These are phyloP conservation scores for Macropodus opercularis DNA, from an alignment of 2,797 vertebrate species.

Conservation along the genomic window DNA sequence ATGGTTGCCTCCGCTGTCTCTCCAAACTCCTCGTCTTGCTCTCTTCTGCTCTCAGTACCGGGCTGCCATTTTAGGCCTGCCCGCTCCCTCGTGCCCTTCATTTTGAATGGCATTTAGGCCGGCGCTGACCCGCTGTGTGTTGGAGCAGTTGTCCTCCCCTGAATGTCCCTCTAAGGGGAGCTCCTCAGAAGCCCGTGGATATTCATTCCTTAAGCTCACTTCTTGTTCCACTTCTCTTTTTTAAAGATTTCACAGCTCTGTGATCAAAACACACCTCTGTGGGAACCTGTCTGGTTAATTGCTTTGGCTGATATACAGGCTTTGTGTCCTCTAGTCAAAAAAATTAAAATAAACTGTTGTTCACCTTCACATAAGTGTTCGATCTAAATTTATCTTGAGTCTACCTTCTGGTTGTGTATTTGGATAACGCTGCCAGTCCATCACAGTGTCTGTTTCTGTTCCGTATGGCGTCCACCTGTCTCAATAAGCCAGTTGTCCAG, in stretches of 20 bases:
- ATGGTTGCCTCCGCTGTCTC: slow-evolving; percentile 11
- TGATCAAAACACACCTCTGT: slow-evolving; percentile 75
- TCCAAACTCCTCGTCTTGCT: slow-evolving; percentile 51
- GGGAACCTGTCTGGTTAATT: slow-evolving; percentile 67
- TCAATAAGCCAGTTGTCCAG: slow-evolving; percentile 72
- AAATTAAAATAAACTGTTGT: neutral
- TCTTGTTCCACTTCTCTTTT: slow-evolving; percentile 70
- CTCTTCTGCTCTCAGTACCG: slow-evolving; percentile 21
- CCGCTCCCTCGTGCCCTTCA: slow-evolving; percentile 47
- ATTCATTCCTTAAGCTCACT: slow-evolving; percentile 60
- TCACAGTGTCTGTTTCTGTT: slow-evolving; percentile 57
- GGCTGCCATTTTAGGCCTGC: slow-evolving; percentile 64
- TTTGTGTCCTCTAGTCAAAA: slow-evolving; percentile 16
- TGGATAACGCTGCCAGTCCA: slow-evolving; percentile 34
- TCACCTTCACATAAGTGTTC: neutral
- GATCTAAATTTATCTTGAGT: slow-evolving; percentile 13
- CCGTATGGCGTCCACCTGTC: slow-evolving; percentile 71
- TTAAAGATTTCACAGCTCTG: slow-evolving; percentile 77
- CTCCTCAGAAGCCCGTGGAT: slow-evolving; percentile 55
- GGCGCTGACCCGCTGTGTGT: slow-evolving; percentile 46
- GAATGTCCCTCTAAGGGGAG: slow-evolving; percentile 55
- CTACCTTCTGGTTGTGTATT: slow-evolving; percentile 26
- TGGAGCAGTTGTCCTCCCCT: slow-evolving; percentile 49
- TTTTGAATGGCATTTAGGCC: slow-evolving; percentile 44
- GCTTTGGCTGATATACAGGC: slow-evolving; percentile 53